These are phyloP conservation scores for Molossus alvarezi DNA, from an alignment of 2,797 vertebrate genomes.

Conservation along the genomic window DNA sequence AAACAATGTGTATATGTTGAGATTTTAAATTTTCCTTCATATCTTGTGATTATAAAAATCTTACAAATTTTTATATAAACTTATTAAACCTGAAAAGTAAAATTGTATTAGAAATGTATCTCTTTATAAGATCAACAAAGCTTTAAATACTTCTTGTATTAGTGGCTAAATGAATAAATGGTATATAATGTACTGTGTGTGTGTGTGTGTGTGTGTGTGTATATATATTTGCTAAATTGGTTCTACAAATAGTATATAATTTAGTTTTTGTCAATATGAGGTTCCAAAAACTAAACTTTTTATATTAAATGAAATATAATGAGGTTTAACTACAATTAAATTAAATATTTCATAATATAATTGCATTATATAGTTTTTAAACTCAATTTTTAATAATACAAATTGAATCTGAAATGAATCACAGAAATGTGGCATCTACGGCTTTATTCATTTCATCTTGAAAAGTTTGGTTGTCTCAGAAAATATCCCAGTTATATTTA, in stretches of 20 bases:
- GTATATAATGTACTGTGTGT: neutral
- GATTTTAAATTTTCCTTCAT: neutral
- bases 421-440: neutral
- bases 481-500: neutral
- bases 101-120: neutral
- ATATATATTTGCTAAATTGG: neutral
- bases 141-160: neutral
- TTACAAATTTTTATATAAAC: neutral
- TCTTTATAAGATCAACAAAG: neutral
- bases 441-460: neutral
- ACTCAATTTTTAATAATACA: conserved; percentile 2
- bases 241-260: neutral
- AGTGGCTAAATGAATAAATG: neutral
- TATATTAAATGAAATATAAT: conserved; percentile 7
- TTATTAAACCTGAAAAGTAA: neutral
- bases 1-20: neutral
- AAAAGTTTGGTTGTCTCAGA: neutral
- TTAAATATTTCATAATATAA: conserved; percentile 11
- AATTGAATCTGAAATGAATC: neutral
- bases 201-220: no score
- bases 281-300: neutral
- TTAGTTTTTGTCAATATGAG: neutral
- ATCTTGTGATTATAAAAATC: neutral
- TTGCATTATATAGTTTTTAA: neutral
- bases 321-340: neutral